Percentiles rank a stretch among this genome's conserved stretches.
Conservation (phyloP, 2,888 invertebrate genomes). For the Agrotis ipsilon region DNA sequence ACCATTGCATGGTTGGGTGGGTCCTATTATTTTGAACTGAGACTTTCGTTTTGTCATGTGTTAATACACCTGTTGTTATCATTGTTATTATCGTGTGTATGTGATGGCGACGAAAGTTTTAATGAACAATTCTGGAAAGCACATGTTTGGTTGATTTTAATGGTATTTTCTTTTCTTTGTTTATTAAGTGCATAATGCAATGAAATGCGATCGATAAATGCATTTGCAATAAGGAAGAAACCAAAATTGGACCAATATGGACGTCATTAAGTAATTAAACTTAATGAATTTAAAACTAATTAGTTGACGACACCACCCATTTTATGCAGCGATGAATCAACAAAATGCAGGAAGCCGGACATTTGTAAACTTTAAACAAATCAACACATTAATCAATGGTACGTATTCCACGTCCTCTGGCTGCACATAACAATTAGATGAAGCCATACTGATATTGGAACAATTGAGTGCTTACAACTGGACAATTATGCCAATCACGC, state of each 20-base stretch:
- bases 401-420: conserved; percentile 39
- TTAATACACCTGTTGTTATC: conserved; percentile 41
- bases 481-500: conserved; percentile 80
- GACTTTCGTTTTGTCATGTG: conserved; percentile 58
- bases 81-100: conserved; percentile 47
- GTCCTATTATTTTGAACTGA: conserved; percentile 43
- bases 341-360: conserved; percentile 52
- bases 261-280: background rate
- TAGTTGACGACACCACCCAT: background rate
- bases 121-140: conserved; percentile 14
- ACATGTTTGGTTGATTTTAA: too few relatives aligned
- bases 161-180: background rate
- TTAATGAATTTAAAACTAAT: conserved; percentile 11
- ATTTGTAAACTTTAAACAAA: conserved; percentile 44
- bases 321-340: conserved; percentile 5
- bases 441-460: conserved; percentile 73
- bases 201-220: background rate
- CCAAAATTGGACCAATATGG: background rate
- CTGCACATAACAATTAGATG: conserved; percentile 73
- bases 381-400: conserved; percentile 48
- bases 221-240: too few relatives aligned
- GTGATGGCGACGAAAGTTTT: conserved; percentile 35
- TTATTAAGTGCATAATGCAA: background rate
- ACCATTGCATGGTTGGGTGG: conserved; percentile 17
- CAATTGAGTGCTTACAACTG: conserved; percentile 73